A percentile compares a stretch with the other conserved stretches of the same genome.
Evolutionary conservation across 2,797 vertebrate species (phyloP).

Genomic region (Ara ararauna): DNA sequence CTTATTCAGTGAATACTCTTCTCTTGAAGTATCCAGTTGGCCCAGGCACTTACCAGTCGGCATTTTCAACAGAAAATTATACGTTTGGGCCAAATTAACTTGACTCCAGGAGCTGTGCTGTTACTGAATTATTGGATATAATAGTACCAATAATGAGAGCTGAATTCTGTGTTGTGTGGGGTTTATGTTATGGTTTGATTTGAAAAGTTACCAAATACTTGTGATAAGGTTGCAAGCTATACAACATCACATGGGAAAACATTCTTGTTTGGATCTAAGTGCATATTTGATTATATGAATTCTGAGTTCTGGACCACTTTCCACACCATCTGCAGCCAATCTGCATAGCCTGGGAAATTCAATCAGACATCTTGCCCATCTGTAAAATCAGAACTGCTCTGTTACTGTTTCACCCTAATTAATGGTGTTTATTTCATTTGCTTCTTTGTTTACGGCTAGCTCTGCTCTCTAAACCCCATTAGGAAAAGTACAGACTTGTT

Average conservation of each 20-base stretch:
- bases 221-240: conserved; percentile 29
- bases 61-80: conserved; percentile 3
- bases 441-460: conserved; percentile 53
- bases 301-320: conserved; percentile 64
- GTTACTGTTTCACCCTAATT: conserved; percentile 58
- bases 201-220: conserved; percentile 46
- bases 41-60: not conserved
- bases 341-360: conserved; percentile 64
- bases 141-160: conserved; percentile 1
- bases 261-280: conserved; percentile 61
- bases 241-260: conserved; percentile 53
- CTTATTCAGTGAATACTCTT: not conserved
- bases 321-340: conserved; percentile 69
- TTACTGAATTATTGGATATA: conserved; percentile 14
- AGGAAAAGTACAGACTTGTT: not conserved
- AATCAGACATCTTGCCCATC: conserved; percentile 70
- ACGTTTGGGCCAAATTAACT: conserved; percentile 20
- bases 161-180: not conserved
- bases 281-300: conserved; percentile 61
- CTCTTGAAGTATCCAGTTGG: not conserved
- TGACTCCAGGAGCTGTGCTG: not conserved
- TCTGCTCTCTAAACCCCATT: not conserved
- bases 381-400: conserved; percentile 63
- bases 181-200: conserved; percentile 51
- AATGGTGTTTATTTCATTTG: conserved; percentile 65